phyloP scores from a whole-genome alignment of 2,888 invertebrate genomes.

The Trichogramma evanescens region DNA sequence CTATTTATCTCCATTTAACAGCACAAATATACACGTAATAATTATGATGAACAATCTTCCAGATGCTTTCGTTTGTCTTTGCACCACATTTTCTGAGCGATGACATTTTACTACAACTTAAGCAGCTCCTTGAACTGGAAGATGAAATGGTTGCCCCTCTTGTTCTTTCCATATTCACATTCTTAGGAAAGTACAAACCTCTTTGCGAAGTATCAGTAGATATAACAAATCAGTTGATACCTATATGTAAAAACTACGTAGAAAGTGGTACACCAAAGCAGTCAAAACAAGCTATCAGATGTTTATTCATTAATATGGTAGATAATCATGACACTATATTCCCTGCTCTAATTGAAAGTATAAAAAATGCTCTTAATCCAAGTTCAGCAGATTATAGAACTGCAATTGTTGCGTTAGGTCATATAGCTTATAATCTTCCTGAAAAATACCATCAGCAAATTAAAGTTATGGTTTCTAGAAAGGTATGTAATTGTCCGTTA shows the following conservation, averaged over 20 bases:
- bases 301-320: slow-evolving; percentile 77
- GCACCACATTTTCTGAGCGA: slow-evolving; percentile 86
- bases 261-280: slow-evolving; percentile 88
- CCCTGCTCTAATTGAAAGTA: slow-evolving; percentile 73
- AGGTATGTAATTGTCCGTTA: slow-evolving; percentile 50
- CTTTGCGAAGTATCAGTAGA: slow-evolving; percentile 71
- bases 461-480: slow-evolving; percentile 89
- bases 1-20: not conserved
- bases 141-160: slow-evolving; percentile 75
- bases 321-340: slow-evolving; percentile 68
- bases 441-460: slow-evolving; percentile 83
- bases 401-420: slow-evolving; percentile 88
- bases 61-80: slow-evolving; percentile 85
- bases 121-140: slow-evolving; percentile 71
- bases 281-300: slow-evolving; percentile 92
- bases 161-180: slow-evolving; percentile 76
- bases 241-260: slow-evolving; percentile 81
- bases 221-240: slow-evolving; percentile 71
- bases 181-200: slow-evolving; percentile 79
- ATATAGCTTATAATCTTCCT: slow-evolving; percentile 88
- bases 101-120: slow-evolving; percentile 71
- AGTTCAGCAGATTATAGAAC: slow-evolving; percentile 80
- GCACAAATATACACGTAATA: not conserved
- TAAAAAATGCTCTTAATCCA: slow-evolving; percentile 68
- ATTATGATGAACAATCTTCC: slow-evolving; percentile 21